Evolutionary conservation across 2,113 vertebrate genomes (phyloP), one percentile per base, ranked within the genome.

Genomic region (Dasyurus viverrinus): DNA sequence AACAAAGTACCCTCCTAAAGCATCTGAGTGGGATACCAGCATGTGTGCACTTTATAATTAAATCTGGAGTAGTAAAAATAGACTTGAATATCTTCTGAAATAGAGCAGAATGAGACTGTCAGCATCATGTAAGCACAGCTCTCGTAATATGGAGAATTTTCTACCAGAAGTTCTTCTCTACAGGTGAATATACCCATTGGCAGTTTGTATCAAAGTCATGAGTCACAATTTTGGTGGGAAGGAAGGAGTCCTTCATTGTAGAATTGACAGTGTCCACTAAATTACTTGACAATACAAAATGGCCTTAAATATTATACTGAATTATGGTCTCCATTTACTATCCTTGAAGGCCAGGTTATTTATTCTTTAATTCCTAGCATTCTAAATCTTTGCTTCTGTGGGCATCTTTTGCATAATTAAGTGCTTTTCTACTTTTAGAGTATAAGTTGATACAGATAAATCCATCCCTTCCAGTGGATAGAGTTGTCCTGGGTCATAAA

Each of bases 61-160:
- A 93, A 54, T 95, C 60, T 95, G 22, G 48, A 89, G 55, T 53
- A 53, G 55, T 94, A 90, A 60, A 94, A 94, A 92, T 53, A 57
- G 46, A 92, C 89, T 16, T 46, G n/a, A 90, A 89, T 90, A 27
- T 84, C 93, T 92, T 93, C 25, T 60, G 10, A 90, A 54, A 84
- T 84, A 84, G 68, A 84, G 68, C 68, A 84, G n/a, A 84, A 16
- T 53, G 42, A 50, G 36, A 89, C 48, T 3, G 23, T 89, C 0
- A 7, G 26, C 46, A 89, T 84, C 36, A 42, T 12, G 2, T 89
- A 54, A 50, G 5, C 14, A 57, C 25, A 14, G 52, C 36, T 52
- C 42, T 52, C 89, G 92, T n/a, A 53, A 42, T 55, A 30, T 42
- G 10, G 91, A 42, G n/a, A 3, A 1, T 54, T 55, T 92, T 52